These are phyloP conservation scores for Drosophila niveifrons DNA, from an alignment of 2,888 invertebrate genomes.

Conservation along the genomic window DNA sequence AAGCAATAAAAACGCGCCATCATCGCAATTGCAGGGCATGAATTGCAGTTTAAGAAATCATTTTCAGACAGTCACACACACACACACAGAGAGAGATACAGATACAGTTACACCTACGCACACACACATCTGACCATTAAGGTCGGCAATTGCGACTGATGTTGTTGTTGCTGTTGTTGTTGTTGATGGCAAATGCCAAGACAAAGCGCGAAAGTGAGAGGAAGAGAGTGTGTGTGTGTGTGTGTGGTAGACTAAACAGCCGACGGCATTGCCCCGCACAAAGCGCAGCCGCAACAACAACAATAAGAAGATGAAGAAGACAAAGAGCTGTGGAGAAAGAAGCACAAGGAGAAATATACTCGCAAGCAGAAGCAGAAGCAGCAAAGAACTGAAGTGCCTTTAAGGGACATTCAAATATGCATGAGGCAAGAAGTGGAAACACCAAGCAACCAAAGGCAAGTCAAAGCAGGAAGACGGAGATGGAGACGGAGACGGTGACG, in stretches of 20 bases:
- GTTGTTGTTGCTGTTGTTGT: constrained; percentile 35
- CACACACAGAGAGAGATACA: constrained; percentile 2
- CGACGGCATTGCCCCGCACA: constrained; percentile 32
- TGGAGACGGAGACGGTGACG: no score
- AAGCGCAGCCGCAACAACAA: constrained; percentile 50
- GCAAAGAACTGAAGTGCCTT: constrained; percentile 75
- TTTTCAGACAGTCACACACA: constrained; percentile 42
- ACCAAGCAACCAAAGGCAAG: constrained; percentile 7
- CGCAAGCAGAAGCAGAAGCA: constrained; percentile 43
- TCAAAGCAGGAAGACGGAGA: constrained; percentile 4
- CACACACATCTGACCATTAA: constrained; percentile 69
- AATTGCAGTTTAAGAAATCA: constrained; percentile 76
- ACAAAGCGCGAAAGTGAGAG: background rate
- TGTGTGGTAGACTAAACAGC: constrained; percentile 51
- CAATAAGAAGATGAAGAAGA: constrained; percentile 36
- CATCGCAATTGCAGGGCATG: constrained; percentile 74
- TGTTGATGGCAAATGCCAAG: constrained; percentile 1
- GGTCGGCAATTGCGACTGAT: constrained; percentile 66
- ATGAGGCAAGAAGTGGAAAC: constrained; percentile 64
- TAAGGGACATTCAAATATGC: constrained; percentile 80
- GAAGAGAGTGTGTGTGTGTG: constrained; percentile 1
- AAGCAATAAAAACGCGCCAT: constrained; percentile 72
- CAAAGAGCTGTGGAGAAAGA: constrained; percentile 14
- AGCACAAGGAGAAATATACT: constrained; percentile 26
- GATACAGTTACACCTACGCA: constrained; percentile 1